These are phyloP conservation scores for Ormyrus labotus DNA, from an alignment of 2,888 invertebrate genomes.

Conservation along the genomic window DNA sequence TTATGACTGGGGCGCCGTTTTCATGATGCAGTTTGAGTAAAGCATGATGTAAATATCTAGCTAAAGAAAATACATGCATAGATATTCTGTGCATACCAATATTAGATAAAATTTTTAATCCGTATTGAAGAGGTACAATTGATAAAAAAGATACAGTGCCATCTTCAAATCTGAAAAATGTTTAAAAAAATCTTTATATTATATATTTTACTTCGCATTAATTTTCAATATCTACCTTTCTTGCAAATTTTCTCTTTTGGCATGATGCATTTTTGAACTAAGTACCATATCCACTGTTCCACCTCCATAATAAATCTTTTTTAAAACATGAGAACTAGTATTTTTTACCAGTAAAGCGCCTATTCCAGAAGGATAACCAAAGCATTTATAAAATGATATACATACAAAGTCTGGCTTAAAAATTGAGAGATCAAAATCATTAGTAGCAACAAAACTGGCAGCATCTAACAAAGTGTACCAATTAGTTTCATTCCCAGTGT, in stretches of 20 bases:
- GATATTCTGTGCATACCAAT: conserved; percentile 82
- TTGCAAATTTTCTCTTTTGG: conserved; percentile 81
- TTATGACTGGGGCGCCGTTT: conserved; percentile 83
- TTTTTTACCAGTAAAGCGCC: conserved; percentile 91
- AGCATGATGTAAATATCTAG: conserved; percentile 83
- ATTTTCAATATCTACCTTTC: conserved; percentile 80
- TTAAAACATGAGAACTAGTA: conserved; percentile 79
- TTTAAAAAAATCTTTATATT: conserved; percentile 38
- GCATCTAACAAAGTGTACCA: conserved; percentile 92
- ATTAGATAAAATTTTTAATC: conserved; percentile 84
- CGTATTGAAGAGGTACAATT: conserved; percentile 88
- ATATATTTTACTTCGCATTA: conserved; percentile 18
- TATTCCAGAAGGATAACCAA: conserved; percentile 96
- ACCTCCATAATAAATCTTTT: conserved; percentile 92
- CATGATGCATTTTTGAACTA: conserved; percentile 83
- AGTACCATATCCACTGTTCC: conserved; percentile 93
- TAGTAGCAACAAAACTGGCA: conserved; percentile 88
- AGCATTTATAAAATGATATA: conserved; percentile 97
- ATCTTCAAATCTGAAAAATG: conserved; percentile 89
- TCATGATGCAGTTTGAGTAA: conserved; percentile 82
- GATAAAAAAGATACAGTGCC: conserved; percentile 93
- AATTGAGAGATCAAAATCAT: conserved; percentile 83
- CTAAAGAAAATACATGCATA: conserved; percentile 85
- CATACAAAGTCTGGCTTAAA: conserved; percentile 92
- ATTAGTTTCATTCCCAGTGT: conserved; percentile 76